Conservation (phyloP, 2,113 vertebrate species). For the Dicaeum eximium region DNA sequence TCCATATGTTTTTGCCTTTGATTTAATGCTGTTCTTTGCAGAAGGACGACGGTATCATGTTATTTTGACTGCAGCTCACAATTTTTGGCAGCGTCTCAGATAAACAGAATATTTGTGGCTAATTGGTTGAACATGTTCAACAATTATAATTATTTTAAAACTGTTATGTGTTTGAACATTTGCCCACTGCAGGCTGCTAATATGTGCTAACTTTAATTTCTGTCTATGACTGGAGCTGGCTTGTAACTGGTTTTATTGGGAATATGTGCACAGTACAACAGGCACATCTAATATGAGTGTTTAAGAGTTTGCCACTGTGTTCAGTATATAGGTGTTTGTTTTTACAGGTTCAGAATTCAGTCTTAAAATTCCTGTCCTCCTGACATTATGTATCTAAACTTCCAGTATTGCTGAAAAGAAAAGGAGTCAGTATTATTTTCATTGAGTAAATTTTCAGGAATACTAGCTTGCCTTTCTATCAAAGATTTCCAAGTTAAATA, state of each 20-base stretch:
- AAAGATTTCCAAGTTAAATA: not conserved
- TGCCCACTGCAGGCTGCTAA: conserved; percentile 59
- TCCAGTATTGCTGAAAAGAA: not conserved
- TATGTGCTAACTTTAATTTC: conserved; percentile 30
- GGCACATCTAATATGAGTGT: not conserved
- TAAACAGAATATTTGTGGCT: conserved; percentile 75
- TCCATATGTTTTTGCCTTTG: conserved; percentile 18
- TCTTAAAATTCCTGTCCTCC: not conserved
- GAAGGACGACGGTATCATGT: conserved; percentile 34
- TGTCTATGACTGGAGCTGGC: not conserved
- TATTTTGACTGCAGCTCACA: conserved; percentile 64
- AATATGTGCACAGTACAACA: not conserved
- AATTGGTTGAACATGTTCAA: conserved; percentile 73
- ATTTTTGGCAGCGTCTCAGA: conserved; percentile 71
- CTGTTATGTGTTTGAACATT: conserved; percentile 66
- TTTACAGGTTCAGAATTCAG: not conserved
- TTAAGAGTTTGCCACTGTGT: not conserved
- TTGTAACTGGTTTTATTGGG: not conserved
- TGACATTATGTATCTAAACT: not conserved
- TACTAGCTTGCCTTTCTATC: not conserved
- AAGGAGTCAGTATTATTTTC: not conserved
- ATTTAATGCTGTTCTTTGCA: conserved; percentile 53
- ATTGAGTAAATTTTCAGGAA: conserved; percentile 12
- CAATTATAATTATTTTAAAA: conserved; percentile 74
- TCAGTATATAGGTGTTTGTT: not conserved